Conservation (phyloP, 2,113 vertebrate genomes). For the Eurystomus gularis region DNA sequence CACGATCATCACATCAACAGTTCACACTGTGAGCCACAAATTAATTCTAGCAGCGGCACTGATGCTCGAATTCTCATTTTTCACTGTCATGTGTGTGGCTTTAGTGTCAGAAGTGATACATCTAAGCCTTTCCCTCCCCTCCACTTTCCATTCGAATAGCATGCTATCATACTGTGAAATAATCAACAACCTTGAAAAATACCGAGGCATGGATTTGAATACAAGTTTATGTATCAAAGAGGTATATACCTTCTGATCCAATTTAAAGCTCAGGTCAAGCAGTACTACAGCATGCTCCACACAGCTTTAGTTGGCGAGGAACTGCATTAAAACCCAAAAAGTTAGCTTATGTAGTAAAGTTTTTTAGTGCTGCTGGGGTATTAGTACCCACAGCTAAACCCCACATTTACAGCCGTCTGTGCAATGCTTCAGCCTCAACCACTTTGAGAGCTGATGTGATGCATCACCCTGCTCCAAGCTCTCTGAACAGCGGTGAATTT, state of each 20-base stretch:
- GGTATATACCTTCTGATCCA: neutral
- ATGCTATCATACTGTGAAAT: slow-evolving; percentile 10
- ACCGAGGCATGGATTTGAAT: neutral
- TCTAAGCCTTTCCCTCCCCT: neutral
- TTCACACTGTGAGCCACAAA: slow-evolving; percentile 29
- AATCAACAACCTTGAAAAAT: slow-evolving; percentile 36
- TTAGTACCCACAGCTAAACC: neutral
- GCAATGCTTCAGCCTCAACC: neutral
- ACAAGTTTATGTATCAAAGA: neutral
- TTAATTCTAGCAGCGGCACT: slow-evolving; percentile 45
- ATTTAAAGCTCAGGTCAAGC: slow-evolving; percentile 3
- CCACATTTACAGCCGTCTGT: neutral
- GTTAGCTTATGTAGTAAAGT: neutral
- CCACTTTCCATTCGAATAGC: neutral
- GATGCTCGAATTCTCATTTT: slow-evolving; percentile 49
- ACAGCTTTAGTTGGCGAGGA: neutral
- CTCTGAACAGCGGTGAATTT: neutral
- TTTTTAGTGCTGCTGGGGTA: neutral
- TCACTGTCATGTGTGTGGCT: slow-evolving; percentile 30
- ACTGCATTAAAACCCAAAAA: neutral
- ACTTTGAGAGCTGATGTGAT: accelerated
- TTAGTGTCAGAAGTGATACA: slow-evolving; percentile 41
- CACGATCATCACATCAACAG: neutral
- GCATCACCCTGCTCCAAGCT: neutral
- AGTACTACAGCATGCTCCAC: neutral